Conservation (phyloP, 2,797 vertebrate genomes). For the Limnodromus scolopaceus region DNA sequence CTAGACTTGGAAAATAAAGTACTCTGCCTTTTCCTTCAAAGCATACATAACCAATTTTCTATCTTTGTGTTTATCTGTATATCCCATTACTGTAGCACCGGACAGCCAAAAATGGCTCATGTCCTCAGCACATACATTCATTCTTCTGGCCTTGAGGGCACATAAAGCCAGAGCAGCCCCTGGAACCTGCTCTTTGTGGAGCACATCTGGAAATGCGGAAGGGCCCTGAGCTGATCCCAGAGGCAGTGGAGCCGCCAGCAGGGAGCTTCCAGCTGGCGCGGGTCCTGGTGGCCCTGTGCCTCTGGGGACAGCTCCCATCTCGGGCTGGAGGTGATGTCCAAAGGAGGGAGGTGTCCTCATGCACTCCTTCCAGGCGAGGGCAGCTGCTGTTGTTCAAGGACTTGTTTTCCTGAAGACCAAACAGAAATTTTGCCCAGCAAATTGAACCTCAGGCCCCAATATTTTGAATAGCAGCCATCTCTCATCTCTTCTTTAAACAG, state of each 20-base stretch:
- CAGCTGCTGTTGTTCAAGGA: not conserved
- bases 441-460: not conserved
- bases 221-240: not conserved
- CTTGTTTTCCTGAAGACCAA: not conserved
- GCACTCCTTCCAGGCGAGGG: not conserved
- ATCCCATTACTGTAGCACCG: not conserved
- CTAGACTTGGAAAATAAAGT: not conserved
- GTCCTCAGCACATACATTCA: not conserved
- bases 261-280: not conserved
- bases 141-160: not conserved
- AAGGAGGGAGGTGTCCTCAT: not conserved
- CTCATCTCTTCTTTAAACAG: slow-evolving; percentile 33
- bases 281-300: not conserved
- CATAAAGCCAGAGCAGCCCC: not conserved
- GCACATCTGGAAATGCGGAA: not conserved
- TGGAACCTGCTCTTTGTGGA: not conserved
- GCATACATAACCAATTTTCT: not conserved
- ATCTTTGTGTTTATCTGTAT: not conserved
- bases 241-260: not conserved
- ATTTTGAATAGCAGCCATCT: slow-evolving; percentile 2
- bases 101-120: not conserved
- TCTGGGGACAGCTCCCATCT: not conserved
- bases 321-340: rapidly evolving
- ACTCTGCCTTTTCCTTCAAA: slow-evolving; percentile 6
- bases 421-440: not conserved